phyloP scores from a whole-genome alignment of 2,113 vertebrate genomes.

The Echinops telfairi region DNA sequence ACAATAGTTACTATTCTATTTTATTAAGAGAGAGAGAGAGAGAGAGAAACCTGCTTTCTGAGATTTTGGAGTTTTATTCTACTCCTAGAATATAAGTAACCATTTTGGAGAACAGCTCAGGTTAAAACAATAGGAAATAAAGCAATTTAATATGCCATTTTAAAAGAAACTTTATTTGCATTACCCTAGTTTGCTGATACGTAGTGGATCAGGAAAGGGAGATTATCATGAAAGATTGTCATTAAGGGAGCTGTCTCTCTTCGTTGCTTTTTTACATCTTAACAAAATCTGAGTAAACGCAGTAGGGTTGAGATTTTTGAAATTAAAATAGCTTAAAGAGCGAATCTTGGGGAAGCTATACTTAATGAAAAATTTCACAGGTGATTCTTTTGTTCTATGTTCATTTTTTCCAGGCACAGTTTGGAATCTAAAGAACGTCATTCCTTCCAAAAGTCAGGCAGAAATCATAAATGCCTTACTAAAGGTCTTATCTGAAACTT shows the following conservation, averaged over 20 bases:
- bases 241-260: background rate
- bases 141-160: background rate
- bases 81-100: constrained; percentile 6
- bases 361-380: background rate
- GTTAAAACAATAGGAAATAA: background rate
- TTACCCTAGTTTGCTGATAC: background rate
- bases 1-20: background rate
- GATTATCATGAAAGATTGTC: background rate
- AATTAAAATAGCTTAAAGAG: background rate
- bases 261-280: background rate
- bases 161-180: background rate
- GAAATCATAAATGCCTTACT: constrained; percentile 92
- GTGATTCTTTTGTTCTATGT: background rate
- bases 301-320: background rate
- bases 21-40: constrained; percentile 5
- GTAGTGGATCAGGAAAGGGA: background rate
- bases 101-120: background rate
- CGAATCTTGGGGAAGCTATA: background rate
- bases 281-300: background rate
- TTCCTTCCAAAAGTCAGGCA: constrained; percentile 92
- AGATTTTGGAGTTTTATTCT: constrained; percentile 18
- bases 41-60: background rate
- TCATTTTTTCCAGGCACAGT: constrained; percentile 85
- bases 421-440: constrained; percentile 94
- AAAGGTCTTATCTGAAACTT: constrained; percentile 90